These are phyloP conservation scores for Heliocidaris tuberculata DNA, from an alignment of 35 echinoderm and acorn worm species.

Conservation along the genomic window DNA sequence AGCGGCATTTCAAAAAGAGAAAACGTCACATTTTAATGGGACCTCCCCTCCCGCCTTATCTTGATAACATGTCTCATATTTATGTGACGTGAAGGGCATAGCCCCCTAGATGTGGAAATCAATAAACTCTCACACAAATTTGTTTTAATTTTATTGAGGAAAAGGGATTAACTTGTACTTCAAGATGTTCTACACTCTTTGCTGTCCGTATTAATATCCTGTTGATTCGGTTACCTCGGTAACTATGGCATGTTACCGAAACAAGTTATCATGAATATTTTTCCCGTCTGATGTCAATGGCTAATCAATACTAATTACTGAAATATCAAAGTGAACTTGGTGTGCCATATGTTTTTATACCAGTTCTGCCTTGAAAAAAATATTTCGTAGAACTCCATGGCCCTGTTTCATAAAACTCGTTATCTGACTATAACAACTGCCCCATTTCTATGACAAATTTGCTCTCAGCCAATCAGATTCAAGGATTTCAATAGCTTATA, in stretches of 20 bases:
- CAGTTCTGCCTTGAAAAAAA: background rate
- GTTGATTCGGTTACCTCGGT: background rate
- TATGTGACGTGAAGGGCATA: background rate
- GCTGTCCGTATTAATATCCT: background rate
- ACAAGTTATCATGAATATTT: background rate
- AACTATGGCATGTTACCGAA: background rate
- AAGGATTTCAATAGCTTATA: too few species aligned
- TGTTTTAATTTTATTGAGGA: background rate
- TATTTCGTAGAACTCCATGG: background rate
- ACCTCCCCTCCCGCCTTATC: background rate
- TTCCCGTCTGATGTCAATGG: background rate
- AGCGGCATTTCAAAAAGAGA: too few species aligned
- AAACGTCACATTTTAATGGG: background rate
- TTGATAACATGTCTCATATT: background rate
- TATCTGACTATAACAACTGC: too few species aligned
- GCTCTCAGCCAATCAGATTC: too few species aligned
- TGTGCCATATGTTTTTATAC: background rate
- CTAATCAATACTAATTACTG: background rate
- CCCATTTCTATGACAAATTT: too few species aligned
- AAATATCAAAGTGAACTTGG: background rate
- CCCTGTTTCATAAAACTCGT: too few species aligned
- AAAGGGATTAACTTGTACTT: background rate
- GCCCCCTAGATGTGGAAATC: background rate
- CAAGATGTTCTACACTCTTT: background rate
- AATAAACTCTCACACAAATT: constrained; percentile 9